A percentile compares a stretch with the other conserved stretches of the same genome.
phyloP scores from a whole-genome alignment of 2,797 vertebrate genomes.

The Microctenopoma lineatum region DNA sequence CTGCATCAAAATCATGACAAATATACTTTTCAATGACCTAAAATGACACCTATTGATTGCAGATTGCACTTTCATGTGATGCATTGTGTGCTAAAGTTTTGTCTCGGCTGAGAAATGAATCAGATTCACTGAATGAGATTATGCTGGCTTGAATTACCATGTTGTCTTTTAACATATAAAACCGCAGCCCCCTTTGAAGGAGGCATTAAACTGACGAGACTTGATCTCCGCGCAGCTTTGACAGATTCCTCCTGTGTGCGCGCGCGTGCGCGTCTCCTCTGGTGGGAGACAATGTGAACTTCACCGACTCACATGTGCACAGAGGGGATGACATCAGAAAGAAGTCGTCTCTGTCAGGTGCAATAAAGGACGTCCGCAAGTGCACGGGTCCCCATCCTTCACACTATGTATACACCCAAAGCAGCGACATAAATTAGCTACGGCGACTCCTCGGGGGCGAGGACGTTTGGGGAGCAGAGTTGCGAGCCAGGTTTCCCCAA shows the following conservation, averaged over 20 bases:
- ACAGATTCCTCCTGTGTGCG: conserved; percentile 58
- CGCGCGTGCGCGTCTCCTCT: conserved; percentile 37
- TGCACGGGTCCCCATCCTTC: conserved; percentile 60
- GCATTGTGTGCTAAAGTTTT: conserved; percentile 42
- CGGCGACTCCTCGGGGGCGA: conserved; percentile 49
- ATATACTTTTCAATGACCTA: background rate
- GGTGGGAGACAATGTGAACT: conserved; percentile 69
- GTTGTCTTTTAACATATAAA: conserved; percentile 45
- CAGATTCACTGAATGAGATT: conserved; percentile 34
- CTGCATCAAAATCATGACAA: background rate
- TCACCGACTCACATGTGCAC: conserved; percentile 59
- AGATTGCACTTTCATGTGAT: background rate
- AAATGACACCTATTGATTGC: background rate
- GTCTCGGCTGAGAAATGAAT: conserved; percentile 30
- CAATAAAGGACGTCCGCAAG: conserved; percentile 72
- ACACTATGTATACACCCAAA: conserved; percentile 64
- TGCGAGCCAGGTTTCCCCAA: conserved; percentile 38
- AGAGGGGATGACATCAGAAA: conserved; percentile 75
- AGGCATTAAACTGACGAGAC: conserved; percentile 53
- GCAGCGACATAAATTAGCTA: conserved; percentile 74
- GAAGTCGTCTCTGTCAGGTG: conserved; percentile 78
- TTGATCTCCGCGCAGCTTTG: conserved; percentile 57
- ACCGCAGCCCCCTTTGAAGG: conserved; percentile 40
- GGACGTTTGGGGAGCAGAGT: conserved; percentile 33
- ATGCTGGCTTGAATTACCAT: conserved; percentile 43